Base-by-base conservation (phyloP, 1,140 invertebrate genomes). In the Zaprionus kolodkinae region DNA sequence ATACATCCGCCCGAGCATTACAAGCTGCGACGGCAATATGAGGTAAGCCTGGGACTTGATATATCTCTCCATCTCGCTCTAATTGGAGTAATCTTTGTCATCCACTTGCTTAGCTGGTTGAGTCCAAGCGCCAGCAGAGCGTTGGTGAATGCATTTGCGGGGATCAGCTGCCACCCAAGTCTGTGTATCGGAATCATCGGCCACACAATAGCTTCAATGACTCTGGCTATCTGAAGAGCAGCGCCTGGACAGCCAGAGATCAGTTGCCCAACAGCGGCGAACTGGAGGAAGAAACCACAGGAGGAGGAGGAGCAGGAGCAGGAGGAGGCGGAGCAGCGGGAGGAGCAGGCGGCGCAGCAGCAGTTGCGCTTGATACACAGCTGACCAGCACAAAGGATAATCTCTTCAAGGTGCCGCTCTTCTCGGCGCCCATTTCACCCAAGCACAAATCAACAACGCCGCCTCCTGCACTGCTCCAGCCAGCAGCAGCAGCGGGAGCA, bases 101-200 rank as follows among this genome's bases (percentile, higher is more conserved):
- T 36, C 36, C 17, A 11, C 45, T 33, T 10, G 6, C 21, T 1
- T 38, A 94, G 83, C 80, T 96, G 1, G 95, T 97, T 21, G 95
- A 96, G 79, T 94, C 94, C 0, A 96, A 96, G 90, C 93, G 94
- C 48, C 86, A 83, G 3, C 72, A 73, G 11, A 93, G 94, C 1
- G 94, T 96, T 6, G 95, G 95, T 1, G 94, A 95, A 91, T 94
- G 95, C 38, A 94, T 97, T 11, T 95, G 94, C 48, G 96, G 96
- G 1, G 93, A 93, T 17, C 60, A 78, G 11, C 81, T 95, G 62
- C 94, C 95, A 1, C 86, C 93, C 0, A 55, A 27, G 81, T 93
- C 30, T 83, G 93, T 76, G 36, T 90, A 43, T 95, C 94, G 69
- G 69, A 92, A 70, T 70, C 94, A 96, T 77, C 83, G 81, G 4